Conservation (phyloP, 37 sponge, comb jelly and placozoan genomes). For the Corticium candelabrum region DNA sequence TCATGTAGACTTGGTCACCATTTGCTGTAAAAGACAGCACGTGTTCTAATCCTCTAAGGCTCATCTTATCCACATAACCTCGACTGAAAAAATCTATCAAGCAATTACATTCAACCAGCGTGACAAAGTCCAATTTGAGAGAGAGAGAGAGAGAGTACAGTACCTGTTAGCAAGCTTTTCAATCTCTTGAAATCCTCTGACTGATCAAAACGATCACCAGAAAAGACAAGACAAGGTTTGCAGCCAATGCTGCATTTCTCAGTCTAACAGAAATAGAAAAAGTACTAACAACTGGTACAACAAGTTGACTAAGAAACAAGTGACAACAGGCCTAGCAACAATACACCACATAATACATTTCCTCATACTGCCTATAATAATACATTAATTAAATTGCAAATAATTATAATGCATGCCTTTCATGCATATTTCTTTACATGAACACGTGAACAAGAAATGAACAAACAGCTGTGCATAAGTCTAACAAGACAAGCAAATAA, state of each 20-base stretch:
- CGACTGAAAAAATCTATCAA: conserved; percentile 77
- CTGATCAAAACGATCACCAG: conserved; percentile 76
- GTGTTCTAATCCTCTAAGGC: conserved; percentile 73
- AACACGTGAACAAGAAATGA: no score
- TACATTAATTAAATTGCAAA: no score
- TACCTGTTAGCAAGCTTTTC: conserved; percentile 69
- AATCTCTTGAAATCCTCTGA: conserved; percentile 40
- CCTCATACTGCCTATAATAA: no score
- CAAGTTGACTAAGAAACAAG: not conserved
- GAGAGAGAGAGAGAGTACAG: no score
- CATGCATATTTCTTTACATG: not conserved
- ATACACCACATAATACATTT: no score
- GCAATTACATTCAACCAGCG: not conserved
- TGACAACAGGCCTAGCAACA: no score
- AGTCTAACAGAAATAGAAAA: conserved; percentile 18
- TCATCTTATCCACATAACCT: conserved; percentile 32
- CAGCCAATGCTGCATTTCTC: conserved; percentile 44
- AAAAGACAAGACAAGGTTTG: conserved; percentile 82
- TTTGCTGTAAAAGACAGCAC: conserved; percentile 64
- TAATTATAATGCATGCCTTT: not conserved
- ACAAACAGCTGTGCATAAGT: no score
- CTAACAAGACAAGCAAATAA: no score
- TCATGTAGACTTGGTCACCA: conserved; percentile 48
- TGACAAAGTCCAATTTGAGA: no score
- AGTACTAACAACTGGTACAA: not conserved